Conservation (phyloP, 2,113 vertebrate genomes). For the Cromileptes altivelis region DNA sequence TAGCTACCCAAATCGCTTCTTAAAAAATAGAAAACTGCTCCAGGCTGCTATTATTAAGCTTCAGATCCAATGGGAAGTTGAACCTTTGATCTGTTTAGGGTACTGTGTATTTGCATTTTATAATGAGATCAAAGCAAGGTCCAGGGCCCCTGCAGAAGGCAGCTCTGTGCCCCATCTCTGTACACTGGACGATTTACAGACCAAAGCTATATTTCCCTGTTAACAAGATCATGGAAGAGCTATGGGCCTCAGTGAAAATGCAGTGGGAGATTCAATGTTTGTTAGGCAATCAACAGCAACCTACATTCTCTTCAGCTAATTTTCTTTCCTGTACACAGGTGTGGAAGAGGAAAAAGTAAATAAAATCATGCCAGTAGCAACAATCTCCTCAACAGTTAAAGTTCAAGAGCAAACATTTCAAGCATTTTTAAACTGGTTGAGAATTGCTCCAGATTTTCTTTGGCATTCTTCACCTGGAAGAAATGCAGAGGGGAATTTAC, state of each 20-base stretch:
- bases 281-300: conserved; percentile 65
- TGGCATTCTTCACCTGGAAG: conserved; percentile 76
- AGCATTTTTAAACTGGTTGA: conserved; percentile 78
- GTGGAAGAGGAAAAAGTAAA: conserved; percentile 42
- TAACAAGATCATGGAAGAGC: conserved; percentile 71
- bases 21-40: conserved; percentile 80
- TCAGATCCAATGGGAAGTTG: conserved; percentile 82
- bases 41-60: conserved; percentile 83
- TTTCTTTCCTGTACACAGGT: conserved; percentile 69
- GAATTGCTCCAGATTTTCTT: conserved; percentile 74
- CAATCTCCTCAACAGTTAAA: conserved; percentile 64
- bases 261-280: conserved; percentile 58
- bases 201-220: conserved; percentile 64
- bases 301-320: conserved; percentile 63
- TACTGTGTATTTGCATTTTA: conserved; percentile 87
- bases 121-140: conserved; percentile 86
- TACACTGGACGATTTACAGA: conserved; percentile 70
- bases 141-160: conserved; percentile 75
- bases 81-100: conserved; percentile 88
- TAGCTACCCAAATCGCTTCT: conserved; percentile 82
- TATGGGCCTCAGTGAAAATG: conserved; percentile 58
- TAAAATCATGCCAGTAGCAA: conserved; percentile 73
- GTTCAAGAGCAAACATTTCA: conserved; percentile 80
- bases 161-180: conserved; percentile 66
- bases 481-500: conserved; percentile 75